Evolutionary conservation across 2,888 invertebrate species (phyloP), one percentile per base, ranked within the genome.

Genomic region (Aleiodes testaceus): DNA sequence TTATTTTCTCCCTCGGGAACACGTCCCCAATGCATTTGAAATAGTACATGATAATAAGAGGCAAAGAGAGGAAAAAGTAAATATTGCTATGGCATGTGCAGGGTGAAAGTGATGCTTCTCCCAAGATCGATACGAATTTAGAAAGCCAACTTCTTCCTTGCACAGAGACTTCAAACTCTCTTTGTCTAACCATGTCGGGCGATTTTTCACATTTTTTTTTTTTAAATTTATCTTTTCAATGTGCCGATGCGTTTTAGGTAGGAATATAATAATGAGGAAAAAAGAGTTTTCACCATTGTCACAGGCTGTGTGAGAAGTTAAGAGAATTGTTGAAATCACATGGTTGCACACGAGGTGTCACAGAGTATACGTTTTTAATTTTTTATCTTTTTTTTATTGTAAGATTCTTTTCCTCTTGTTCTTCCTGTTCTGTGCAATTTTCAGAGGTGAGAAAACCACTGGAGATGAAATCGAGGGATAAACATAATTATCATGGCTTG

Each of bases 61-160:
- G 5, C 18, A 36, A 42, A 59, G 42, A 18, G n/a, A 36, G 42
- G 18, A 42, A 59, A 16, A 42, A 22, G 20, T 22, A n/a, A 18
- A 45, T 45, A 7, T 63, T 47, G 20, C 50, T 50, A 18, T 42
- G 61, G 59, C 22, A 47, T 55, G 64, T 20, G 61, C 76, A 70
- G 76, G 79, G 85, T 83, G 85, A 85, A 85, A 85, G 85, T 85
- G 82, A 82, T 76, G 79, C 72, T 70, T 61, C 64, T 69, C 69
- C 72, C 72, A 45, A 69, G 63, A 78, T 80, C 80, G 79, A 82
- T 82, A 81, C 82, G 80, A 84, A 84, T 85, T 85, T 85, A 85
- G 85, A 85, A 85, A 85, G 85, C 79, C 81, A 77, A 80, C 74
- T 68, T 70, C 70, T 74, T 71, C 67, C 68, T 71, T 70, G n/a